Evolutionary conservation across 2,888 invertebrate species (phyloP).

Genomic region (Lucinisca nassula): DNA sequence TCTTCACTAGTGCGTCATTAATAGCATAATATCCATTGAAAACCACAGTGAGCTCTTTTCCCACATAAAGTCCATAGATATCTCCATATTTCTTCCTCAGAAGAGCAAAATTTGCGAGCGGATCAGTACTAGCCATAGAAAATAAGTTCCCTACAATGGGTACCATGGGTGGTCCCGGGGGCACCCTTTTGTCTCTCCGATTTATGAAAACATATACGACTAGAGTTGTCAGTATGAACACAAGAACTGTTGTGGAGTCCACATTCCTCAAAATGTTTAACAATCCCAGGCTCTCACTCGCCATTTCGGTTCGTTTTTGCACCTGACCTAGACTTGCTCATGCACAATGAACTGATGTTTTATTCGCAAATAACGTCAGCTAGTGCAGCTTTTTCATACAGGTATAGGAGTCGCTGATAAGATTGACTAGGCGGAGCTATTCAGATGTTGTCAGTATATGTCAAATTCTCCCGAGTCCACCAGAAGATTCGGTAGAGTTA

Average conservation of each 20-base stretch:
- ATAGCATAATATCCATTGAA: conserved; percentile 55
- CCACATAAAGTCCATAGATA: conserved; percentile 49
- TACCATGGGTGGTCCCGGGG: conserved; percentile 55
- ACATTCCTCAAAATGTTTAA: too few relatives aligned
- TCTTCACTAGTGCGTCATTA: conserved; percentile 56
- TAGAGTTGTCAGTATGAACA: conserved; percentile 47
- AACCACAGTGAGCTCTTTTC: conserved; percentile 46
- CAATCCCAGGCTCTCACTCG: too few relatives aligned
- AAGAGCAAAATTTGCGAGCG: conserved; percentile 9
- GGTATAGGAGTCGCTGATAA: too few relatives aligned
- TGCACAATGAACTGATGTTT: too few relatives aligned
- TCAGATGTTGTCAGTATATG: too few relatives aligned
- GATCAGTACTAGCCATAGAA: conserved; percentile 29
- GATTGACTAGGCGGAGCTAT: too few relatives aligned
- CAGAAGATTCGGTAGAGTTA: too few relatives aligned
- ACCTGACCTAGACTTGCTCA: too few relatives aligned
- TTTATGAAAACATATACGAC: conserved; percentile 5
- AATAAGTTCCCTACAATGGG: conserved; percentile 58
- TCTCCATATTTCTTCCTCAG: conserved; percentile 53
- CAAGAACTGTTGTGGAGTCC: conserved; percentile 26
- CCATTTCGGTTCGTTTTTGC: too few relatives aligned
- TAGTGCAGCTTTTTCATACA: too few relatives aligned
- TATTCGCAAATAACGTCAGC: too few relatives aligned
- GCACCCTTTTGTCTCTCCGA: conserved; percentile 31
- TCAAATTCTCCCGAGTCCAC: too few relatives aligned